Base-by-base conservation (phyloP, 2,113 vertebrate genomes). In the Abramis brama region DNA sequence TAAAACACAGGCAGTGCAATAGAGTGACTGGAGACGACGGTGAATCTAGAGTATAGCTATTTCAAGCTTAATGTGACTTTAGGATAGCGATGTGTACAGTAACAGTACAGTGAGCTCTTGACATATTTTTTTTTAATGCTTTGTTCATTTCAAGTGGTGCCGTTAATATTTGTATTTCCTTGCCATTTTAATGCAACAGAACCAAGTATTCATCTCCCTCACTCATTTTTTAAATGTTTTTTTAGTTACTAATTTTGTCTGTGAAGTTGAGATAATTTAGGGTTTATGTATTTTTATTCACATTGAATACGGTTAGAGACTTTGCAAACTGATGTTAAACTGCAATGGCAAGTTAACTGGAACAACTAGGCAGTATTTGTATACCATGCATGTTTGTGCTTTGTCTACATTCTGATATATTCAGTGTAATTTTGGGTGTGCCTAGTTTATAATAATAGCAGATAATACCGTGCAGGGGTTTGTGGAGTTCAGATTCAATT, bases 301-400 rank as follows among this genome's bases (percentile, higher is more conserved):
- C 85, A 86, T 91, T 89, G 84, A 90, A 89, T 86, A 86, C 86
- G 84, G 87, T 83, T 87, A 87, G 87, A 90, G 74, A 88, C 92
- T 92, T 90, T 81, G 91, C 91, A 91, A 92, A 88, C 90, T 89
- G 89, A 92, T 90, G 88, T 94, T 90, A 92, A 91, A 90, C 89
- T 93, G 91, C 93, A 52, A 30, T 43, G 36, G 36, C 74, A 89
- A 60, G 89, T 92, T 91, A 90, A 91, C 89, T 90, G 91, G 88
- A 87, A 79, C 86, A 90, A 89, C 87, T 86, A 77, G 86, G 79
- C 86, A 74, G 80, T 91, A 88, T 89, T 88, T 36, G 87, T 90
- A 91, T 90, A 87, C 91, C 84, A 90, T 39, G 94, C 93, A 94
- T 94, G 93, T 94, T 91, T 91, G 89, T 93, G 89, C 86, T 36